These are phyloP conservation scores for Drosophila infuscata DNA, from an alignment of 2,888 invertebrate genomes.

Conservation along the genomic window DNA sequence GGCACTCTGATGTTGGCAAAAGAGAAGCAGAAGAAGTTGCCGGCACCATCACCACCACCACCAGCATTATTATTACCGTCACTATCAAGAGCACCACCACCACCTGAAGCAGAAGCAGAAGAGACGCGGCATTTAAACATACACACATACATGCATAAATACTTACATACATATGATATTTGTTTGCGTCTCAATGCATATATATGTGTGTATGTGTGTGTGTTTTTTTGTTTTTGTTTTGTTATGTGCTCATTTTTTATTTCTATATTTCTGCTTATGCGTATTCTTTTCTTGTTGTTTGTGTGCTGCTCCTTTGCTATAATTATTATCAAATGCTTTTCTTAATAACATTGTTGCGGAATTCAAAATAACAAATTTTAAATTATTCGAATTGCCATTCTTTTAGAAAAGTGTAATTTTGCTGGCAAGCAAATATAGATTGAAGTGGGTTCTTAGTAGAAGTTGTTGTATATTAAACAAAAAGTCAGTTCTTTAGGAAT, in stretches of 20 bases:
- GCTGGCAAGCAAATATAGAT: neutral
- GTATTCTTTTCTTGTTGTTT: neutral
- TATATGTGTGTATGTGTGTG: conserved; percentile 12
- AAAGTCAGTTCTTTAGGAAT: neutral
- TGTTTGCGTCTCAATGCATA: conserved; percentile 13
- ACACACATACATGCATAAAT: conserved; percentile 14
- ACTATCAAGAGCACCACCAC: conserved; percentile 26
- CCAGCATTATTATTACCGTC: conserved; percentile 1
- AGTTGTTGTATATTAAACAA: neutral
- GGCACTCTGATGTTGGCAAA: conserved; percentile 44
- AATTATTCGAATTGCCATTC: neutral
- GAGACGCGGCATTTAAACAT: conserved; percentile 36
- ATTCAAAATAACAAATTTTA: neutral
- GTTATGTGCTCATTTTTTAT: conserved; percentile 12
- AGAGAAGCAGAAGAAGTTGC: conserved; percentile 46
- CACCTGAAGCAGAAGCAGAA: conserved; percentile 38
- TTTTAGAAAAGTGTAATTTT: neutral
- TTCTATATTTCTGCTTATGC: conserved; percentile 6
- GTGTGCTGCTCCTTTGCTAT: neutral
- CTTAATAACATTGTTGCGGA: neutral
- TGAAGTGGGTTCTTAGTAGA: neutral
- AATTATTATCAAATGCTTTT: conserved; percentile 1
- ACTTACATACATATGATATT: conserved; percentile 6
- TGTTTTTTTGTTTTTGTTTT: conserved; percentile 10
- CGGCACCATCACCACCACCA: conserved; percentile 35